Evolutionary conservation across 1,140 invertebrate genomes (phyloP), one percentile per base, ranked within the genome.

Genomic region (Gryon sp.): DNA sequence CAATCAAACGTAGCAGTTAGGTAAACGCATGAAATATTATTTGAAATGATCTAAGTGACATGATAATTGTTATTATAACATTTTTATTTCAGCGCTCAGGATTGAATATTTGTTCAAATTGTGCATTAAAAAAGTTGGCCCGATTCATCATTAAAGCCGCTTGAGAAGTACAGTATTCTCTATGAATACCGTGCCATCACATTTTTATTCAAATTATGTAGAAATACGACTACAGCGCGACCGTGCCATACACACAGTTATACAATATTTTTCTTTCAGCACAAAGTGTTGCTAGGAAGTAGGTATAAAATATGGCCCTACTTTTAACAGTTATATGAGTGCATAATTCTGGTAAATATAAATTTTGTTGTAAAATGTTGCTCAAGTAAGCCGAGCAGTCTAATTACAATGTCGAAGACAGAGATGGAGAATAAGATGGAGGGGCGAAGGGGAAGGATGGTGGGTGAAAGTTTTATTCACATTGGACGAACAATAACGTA

Each of bases 181-280:
- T 55, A 41, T 57, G 34, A 73, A 63, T 57, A 57, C 15, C 24
- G 11, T 11, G 19, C 38, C 30, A 41, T 59, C 48, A 36, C 50
- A 65, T 74, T 74, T 65, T 74, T 74, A 74, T 59, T 74, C 34
- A 65, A 74, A 74, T 74, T 74, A 65, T 52, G 50, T 43, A 52
- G 60, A 59, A 52, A 73, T 72, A 72, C 22, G 50, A 48, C 57
- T 72, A 62, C 38, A 40, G 46, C 40, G 12, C 18, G 28, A 22
- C 16, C 15, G 22, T 24, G 8, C 38, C 19, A 34, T 19, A 24
- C 11, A 28, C 19, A 46, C 48, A 55, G 40, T 53, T 20, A 38
- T 43, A 53, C 18, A 59, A 14, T 45, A 57, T 57, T 57, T 65
- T 63, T 73, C 69, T 57, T 63, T 50, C 50, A 59, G 26, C 48